Evolutionary conservation across 2,888 invertebrate genomes (phyloP).

Genomic region (Drosophila emarginata): DNA sequence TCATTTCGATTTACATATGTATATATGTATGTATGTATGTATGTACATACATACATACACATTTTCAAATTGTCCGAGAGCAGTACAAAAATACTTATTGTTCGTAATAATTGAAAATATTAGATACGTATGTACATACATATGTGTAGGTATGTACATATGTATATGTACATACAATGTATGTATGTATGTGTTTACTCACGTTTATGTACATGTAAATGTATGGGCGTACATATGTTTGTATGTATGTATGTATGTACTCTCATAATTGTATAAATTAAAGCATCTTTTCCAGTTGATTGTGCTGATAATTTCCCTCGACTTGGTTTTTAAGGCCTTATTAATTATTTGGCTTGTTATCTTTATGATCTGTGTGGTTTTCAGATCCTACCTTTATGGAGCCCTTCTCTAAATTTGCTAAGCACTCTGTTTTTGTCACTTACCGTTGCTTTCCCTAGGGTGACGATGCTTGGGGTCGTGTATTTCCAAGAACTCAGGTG

Average conservation of each 20-base stretch:
- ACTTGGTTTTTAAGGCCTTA: background rate
- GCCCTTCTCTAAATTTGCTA: background rate
- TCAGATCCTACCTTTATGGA: background rate
- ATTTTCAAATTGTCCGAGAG: slow-evolving; percentile 5
- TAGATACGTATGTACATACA: no score
- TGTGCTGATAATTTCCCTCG: background rate
- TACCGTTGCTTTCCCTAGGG: slow-evolving; percentile 81
- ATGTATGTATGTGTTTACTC: background rate
- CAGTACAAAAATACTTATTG: background rate
- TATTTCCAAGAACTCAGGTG: slow-evolving; percentile 78
- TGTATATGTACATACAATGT: slow-evolving; percentile 33
- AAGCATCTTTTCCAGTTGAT: slow-evolving; percentile 11
- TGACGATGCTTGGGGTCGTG: slow-evolving; percentile 82
- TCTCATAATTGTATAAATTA: no score
- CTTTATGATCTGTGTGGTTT: background rate
- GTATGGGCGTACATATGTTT: background rate
- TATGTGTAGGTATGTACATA: background rate
- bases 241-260: background rate
- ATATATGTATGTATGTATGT: background rate
- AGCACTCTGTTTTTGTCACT: slow-evolving; percentile 38
- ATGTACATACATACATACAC: background rate
- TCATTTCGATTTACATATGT: slow-evolving; percentile 9
- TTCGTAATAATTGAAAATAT: background rate
- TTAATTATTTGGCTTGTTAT: background rate
- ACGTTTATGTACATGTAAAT: no score